Conservation (phyloP, 2,113 vertebrate species). For the Oriolus oriolus region DNA sequence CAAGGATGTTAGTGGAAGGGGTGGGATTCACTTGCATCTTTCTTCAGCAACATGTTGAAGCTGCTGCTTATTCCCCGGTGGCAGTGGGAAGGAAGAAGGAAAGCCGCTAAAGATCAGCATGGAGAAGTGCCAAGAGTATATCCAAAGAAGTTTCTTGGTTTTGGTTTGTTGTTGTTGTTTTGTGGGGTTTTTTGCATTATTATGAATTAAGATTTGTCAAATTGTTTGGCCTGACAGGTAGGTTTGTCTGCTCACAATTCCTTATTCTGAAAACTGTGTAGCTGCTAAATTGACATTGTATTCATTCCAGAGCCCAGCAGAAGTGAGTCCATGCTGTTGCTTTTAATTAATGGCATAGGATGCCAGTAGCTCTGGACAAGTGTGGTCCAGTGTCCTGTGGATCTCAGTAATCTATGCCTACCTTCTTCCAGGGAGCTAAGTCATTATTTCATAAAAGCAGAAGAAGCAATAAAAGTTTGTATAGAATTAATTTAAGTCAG, state of each 20-base stretch:
- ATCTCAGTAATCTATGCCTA: neutral
- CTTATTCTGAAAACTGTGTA: neutral
- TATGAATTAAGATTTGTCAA: neutral
- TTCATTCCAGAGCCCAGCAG: neutral
- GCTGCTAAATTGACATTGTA: neutral
- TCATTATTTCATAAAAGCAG: neutral
- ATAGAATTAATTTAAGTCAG: neutral
- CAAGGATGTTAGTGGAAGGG: neutral
- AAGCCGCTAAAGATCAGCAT: neutral
- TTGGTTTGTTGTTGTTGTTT: neutral
- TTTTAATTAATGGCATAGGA: neutral
- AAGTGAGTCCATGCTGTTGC: neutral
- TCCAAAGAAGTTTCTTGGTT: neutral
- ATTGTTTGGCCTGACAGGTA: neutral
- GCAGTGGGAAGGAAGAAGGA: neutral
- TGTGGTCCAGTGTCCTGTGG: neutral
- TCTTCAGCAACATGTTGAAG: neutral
- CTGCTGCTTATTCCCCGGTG: neutral
- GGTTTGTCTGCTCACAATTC: neutral
- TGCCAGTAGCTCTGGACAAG: neutral
- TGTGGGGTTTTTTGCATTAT: neutral
- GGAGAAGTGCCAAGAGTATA: neutral
- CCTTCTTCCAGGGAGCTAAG: neutral
- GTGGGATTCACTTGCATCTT: neutral
- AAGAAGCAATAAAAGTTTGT: neutral